Conservation (phyloP, 2,113 vertebrate genomes). For the Neolamprologus hecqui region DNA sequence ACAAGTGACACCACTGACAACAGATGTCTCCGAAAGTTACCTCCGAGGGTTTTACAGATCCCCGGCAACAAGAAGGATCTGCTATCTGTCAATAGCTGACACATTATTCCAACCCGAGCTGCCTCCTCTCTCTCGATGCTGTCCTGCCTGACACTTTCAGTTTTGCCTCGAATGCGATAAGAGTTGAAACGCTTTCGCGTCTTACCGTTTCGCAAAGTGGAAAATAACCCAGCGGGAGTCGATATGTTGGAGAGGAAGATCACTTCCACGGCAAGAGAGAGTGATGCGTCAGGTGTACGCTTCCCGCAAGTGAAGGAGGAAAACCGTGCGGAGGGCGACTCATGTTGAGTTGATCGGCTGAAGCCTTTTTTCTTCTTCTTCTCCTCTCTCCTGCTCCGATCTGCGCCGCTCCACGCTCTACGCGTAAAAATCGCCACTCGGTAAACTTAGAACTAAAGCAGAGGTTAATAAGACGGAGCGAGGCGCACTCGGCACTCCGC, state of each 20-base stretch:
- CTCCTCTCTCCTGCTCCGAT: conserved; percentile 1
- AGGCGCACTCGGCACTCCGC: background rate
- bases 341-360: conserved; percentile 45
- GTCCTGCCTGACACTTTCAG: conserved; percentile 52
- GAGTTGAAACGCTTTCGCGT: background rate
- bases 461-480: background rate
- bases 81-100: background rate
- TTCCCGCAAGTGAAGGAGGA: conserved; percentile 50
- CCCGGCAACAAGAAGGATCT: background rate
- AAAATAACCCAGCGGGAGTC: background rate
- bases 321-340: conserved; percentile 40
- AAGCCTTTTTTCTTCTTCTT: background rate
- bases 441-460: background rate
- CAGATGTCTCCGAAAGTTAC: background rate
- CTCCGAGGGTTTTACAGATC: background rate
- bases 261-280: conserved; percentile 1
- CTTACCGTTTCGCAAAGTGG: conserved; percentile 7
- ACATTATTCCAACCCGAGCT: background rate
- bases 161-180: background rate
- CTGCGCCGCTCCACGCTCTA: conserved; percentile 15
- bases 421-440: background rate
- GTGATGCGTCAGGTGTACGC: conserved; percentile 61
- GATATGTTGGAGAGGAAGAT: background rate
- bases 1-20: background rate
- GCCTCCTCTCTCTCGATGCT: background rate